Evolutionary conservation across 2,113 vertebrate species (phyloP), one percentile per base, ranked within the genome.

Genomic region (crab-eating macaque (Macaca fascicularis)): DNA sequence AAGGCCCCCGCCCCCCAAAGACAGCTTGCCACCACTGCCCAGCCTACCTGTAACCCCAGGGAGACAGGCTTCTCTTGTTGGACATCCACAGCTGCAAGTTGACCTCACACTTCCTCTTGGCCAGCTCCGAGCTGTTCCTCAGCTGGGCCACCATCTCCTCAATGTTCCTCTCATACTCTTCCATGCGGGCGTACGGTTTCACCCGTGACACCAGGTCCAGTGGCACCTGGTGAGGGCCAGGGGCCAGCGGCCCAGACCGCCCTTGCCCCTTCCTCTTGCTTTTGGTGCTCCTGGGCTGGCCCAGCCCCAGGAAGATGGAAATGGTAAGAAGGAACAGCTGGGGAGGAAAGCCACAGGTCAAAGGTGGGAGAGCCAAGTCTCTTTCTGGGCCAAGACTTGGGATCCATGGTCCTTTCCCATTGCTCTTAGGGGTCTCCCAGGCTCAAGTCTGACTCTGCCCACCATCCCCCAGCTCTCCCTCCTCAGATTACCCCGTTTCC

Each of bases 81-180:
- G 99, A 99, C 97, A 99, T 98, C 99, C 99, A 99, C 75, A 99
- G 98, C 95, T 99, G 98, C 97, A 99, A 92, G 96, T 99, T 99
- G 97, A 99, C 98, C 96, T 99, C 99, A 74, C 99, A 99, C 95
- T 99, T 99, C 95, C 88, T 98, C 94, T 98, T 98, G 5, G 98
- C 97, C 0, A 97, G 97, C 95, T 99, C 99, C 0, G 99, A 99
- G 97, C 98, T 98, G 90, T 99, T 99, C 93, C 93, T 98, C 97
- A 99, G 98, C 97, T 99, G 99, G 69, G 86, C 97, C 52, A 99
- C 99, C 99, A 99, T 98, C 94, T 99, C 99, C 72, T 98, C 98
- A 19, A 99, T 99, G 97, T 98, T 99, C 97, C 45, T 98, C 91
- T 99, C 99, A 0, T 99, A 99, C 74, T 99, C 99, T 52, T 99